Percentiles rank a stretch among this genome's conserved stretches.
These are phyloP conservation scores for Pao palembangensis DNA, from an alignment of 2,113 vertebrate genomes.

Conservation along the genomic window DNA sequence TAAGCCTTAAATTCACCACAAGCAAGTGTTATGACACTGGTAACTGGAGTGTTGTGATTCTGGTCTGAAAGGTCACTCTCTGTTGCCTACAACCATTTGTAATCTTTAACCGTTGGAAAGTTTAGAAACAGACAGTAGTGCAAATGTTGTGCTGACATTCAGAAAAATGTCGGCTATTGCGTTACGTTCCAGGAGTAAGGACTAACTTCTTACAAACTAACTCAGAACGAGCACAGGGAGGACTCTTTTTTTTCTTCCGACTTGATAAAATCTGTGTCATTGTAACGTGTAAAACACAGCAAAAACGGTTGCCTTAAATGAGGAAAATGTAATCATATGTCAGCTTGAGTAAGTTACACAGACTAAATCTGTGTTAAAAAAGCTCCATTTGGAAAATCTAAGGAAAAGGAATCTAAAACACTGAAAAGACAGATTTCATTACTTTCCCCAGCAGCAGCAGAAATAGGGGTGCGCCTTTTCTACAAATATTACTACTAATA, in stretches of 20 bases:
- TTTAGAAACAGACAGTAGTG: slow-evolving; percentile 15
- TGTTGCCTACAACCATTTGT: slow-evolving; percentile 17
- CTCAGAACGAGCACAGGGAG: neutral
- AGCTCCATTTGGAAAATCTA: too few relatives aligned
- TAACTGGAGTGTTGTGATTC: neutral
- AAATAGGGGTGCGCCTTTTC: too few relatives aligned
- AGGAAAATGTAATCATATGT: too few relatives aligned
- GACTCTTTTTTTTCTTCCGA: too few relatives aligned
- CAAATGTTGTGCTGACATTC: slow-evolving; percentile 27
- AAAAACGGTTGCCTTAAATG: neutral
- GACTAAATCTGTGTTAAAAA: too few relatives aligned
- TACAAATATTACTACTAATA: too few relatives aligned
- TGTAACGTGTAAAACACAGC: slow-evolving; percentile 1
- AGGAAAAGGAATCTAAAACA: too few relatives aligned
- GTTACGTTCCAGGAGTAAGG: slow-evolving; percentile 21
- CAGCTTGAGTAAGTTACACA: too few relatives aligned
- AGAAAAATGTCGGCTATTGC: slow-evolving; percentile 22
- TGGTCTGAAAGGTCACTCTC: slow-evolving; percentile 10
- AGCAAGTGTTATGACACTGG: neutral
- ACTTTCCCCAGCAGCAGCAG: too few relatives aligned
- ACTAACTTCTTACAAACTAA: slow-evolving; percentile 19
- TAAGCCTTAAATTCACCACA: neutral
- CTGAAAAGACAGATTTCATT: too few relatives aligned
- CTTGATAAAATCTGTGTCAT: neutral
- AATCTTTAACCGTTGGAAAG: slow-evolving; percentile 16